Conservation (phyloP, 1,140 invertebrate genomes). For the Liolophura sinensis region DNA sequence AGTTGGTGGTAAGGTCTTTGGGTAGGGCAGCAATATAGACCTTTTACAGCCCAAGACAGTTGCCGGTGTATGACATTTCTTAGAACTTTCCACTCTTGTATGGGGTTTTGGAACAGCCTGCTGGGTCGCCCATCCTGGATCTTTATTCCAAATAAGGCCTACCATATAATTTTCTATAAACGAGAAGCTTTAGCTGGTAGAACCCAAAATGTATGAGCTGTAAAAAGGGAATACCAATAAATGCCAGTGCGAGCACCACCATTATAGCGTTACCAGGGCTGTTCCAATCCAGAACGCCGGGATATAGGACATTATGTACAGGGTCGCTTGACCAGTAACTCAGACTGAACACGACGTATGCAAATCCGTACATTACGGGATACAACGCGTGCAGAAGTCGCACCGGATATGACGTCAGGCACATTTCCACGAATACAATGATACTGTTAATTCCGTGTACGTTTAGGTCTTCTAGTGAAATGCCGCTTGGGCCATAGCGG, state of each 20-base stretch:
- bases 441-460: constrained; percentile 36
- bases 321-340: constrained; percentile 38
- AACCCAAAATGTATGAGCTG: constrained; percentile 26
- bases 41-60: too few species aligned
- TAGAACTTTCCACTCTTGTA: too few species aligned
- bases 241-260: constrained; percentile 14
- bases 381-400: constrained; percentile 36
- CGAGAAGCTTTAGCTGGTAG: constrained; percentile 18
- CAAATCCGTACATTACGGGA: constrained; percentile 29
- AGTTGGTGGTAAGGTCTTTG: too few species aligned
- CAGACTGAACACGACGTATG: constrained; percentile 35
- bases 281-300: constrained; percentile 42
- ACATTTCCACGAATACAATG: constrained; percentile 31
- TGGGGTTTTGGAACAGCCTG: too few species aligned
- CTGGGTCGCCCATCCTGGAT: too few species aligned
- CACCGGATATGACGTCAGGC: constrained; percentile 30
- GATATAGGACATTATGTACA: constrained; percentile 33
- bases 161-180: constrained; percentile 15
- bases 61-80: too few species aligned
- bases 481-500: background rate
- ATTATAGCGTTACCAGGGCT: constrained; percentile 24
- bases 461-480: constrained; percentile 19
- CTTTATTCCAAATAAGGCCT: too few species aligned
- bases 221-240: constrained; percentile 29
- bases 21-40: too few species aligned